These are phyloP conservation scores for Ophion obscuratus DNA, from an alignment of 2,888 invertebrate genomes.

Conservation along the genomic window DNA sequence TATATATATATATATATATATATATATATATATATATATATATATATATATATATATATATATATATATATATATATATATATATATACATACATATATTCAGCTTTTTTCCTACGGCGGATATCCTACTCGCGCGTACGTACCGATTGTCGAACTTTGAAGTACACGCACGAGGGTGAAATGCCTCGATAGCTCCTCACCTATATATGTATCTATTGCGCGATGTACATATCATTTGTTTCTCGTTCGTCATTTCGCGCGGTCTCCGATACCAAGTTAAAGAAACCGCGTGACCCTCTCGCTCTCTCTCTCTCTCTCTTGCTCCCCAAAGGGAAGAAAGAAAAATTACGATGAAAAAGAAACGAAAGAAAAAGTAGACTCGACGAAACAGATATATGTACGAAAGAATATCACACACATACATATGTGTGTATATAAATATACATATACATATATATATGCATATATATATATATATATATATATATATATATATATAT, in stretches of 20 bases:
- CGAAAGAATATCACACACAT: not conserved
- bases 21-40: too few species aligned
- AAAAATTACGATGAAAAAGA: constrained; percentile 25
- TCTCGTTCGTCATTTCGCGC: constrained; percentile 17
- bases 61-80: too few species aligned
- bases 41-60: too few species aligned
- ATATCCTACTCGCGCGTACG: too few species aligned
- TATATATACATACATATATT: too few species aligned
- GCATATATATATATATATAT: not conserved
- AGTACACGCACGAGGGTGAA: not conserved
- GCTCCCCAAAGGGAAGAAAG: constrained; percentile 14
- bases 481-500: not conserved
- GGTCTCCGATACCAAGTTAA: constrained; percentile 19
- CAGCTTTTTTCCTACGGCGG: too few species aligned
- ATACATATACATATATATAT: not conserved
- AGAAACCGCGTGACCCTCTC: constrained; percentile 47
- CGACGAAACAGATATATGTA: constrained; percentile 55
- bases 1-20: too few species aligned
- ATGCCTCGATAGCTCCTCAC: not conserved
- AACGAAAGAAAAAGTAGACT: constrained; percentile 17
- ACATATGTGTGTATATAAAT: not conserved
- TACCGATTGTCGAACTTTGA: too few species aligned
- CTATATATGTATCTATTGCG: not conserved
- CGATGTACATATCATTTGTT: not conserved
- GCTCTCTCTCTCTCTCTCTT: not conserved